phyloP scores from a whole-genome alignment of 53 echinoderm and acorn worm genomes.

The Antedon mediterranea region DNA sequence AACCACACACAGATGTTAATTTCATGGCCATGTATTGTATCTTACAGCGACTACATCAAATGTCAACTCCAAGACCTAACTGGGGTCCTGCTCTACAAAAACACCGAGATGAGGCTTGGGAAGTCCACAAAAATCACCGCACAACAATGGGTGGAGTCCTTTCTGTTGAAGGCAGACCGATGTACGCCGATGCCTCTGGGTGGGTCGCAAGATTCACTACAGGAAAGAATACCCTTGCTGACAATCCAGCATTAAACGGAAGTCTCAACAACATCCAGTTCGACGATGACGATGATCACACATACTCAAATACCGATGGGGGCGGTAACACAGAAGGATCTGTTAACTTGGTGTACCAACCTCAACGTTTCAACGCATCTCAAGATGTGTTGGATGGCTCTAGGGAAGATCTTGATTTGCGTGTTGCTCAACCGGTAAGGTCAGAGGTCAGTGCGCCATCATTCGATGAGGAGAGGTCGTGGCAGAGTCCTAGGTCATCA shows the following conservation, averaged over 20 bases:
- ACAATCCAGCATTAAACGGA: neutral
- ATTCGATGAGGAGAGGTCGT: neutral
- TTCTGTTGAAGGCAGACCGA: neutral
- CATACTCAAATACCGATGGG: neutral
- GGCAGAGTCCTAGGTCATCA: neutral
- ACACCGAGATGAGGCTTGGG: conserved; percentile 38
- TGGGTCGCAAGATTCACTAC: neutral
- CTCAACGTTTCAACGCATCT: neutral
- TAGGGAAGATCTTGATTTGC: neutral
- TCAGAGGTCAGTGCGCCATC: neutral
- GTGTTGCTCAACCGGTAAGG: neutral
- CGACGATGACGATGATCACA: neutral
- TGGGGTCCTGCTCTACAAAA: conserved; percentile 64
- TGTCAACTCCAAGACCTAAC: neutral
- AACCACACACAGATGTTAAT: too few relatives aligned
- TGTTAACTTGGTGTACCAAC: neutral
- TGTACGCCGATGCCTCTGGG: neutral
- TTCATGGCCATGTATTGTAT: too few relatives aligned
- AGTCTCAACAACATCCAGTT: neutral
- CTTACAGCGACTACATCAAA: neutral
- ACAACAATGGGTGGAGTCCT: conserved; percentile 61
- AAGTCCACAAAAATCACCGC: conserved; percentile 30
- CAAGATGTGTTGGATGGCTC: neutral
- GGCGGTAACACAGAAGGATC: neutral
- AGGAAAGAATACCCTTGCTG: neutral